These are phyloP conservation scores for Disparrhopalites patrizii DNA, from an alignment of 2,888 invertebrate genomes.

Conservation along the genomic window DNA sequence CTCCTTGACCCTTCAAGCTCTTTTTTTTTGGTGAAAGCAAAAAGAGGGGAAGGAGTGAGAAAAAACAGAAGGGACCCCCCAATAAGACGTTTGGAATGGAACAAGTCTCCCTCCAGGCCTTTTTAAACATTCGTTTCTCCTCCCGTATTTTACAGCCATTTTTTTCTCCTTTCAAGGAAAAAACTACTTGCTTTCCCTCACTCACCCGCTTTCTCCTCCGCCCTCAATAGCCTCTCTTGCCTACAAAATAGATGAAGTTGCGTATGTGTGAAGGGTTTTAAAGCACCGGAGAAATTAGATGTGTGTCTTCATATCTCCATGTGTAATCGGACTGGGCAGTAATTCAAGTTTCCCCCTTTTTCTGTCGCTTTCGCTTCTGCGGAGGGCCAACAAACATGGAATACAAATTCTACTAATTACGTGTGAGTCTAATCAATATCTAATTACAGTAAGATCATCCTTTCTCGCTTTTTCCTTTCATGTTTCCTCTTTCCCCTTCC, in stretches of 20 bases:
- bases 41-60: background rate
- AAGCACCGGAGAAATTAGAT: background rate
- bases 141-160: background rate
- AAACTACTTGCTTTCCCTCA: background rate
- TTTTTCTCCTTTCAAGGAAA: background rate
- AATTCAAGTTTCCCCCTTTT: background rate
- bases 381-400: conserved; percentile 2
- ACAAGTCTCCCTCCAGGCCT: background rate
- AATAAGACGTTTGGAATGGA: too few relatives aligned
- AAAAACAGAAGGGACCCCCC: too few relatives aligned
- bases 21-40: too few relatives aligned
- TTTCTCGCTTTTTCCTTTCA: conserved; percentile 11
- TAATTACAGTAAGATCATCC: conserved; percentile 29
- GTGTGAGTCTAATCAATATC: conserved; percentile 34
- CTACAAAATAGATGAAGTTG: background rate
- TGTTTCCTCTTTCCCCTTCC: background rate
- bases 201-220: background rate
- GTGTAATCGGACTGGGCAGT: conserved; percentile 5
- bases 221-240: background rate
- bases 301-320: background rate
- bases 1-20: background rate
- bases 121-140: background rate
- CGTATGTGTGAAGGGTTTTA: background rate
- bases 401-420: conserved; percentile 35
- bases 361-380: background rate